Percentiles rank a stretch among this genome's conserved stretches.
Conservation (phyloP, 2,797 vertebrate species). For the Acomys russatus region DNA sequence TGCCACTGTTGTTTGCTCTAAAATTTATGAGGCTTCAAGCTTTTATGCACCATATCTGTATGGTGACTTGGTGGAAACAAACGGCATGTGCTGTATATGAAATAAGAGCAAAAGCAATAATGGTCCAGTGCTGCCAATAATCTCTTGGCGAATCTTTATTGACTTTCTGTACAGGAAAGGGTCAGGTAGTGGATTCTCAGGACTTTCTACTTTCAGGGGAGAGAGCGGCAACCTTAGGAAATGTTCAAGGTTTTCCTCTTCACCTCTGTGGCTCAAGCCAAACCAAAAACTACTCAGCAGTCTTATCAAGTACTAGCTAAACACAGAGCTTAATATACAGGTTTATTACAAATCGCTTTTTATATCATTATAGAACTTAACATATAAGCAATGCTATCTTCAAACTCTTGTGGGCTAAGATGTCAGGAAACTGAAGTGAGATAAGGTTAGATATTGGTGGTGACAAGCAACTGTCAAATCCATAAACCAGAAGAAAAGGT, state of each 20-base stretch:
- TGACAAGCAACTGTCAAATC: neutral
- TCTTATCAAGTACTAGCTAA: neutral
- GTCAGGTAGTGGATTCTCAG: neutral
- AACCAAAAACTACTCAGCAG: neutral
- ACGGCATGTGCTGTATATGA: neutral
- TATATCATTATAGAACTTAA: neutral
- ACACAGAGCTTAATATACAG: neutral
- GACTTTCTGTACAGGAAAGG: neutral
- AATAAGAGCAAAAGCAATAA: neutral
- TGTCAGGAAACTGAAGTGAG: neutral
- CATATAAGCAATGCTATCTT: constrained; percentile 2
- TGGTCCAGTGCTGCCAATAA: neutral
- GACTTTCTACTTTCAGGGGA: neutral
- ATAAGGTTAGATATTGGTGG: neutral
- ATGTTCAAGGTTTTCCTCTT: neutral
- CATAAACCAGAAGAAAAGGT: neutral
- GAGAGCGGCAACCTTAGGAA: neutral
- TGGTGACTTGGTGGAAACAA: neutral
- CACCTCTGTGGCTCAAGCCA: neutral
- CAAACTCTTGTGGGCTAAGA: neutral
- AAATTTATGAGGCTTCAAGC: neutral
- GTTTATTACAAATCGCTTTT: neutral
- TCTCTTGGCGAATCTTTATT: neutral
- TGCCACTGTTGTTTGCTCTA: neutral
- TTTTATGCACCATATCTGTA: neutral